Evolutionary conservation across 2,888 invertebrate species (phyloP), one percentile per base, ranked within the genome.

Genomic region (Nesidiocoris tenuis): DNA sequence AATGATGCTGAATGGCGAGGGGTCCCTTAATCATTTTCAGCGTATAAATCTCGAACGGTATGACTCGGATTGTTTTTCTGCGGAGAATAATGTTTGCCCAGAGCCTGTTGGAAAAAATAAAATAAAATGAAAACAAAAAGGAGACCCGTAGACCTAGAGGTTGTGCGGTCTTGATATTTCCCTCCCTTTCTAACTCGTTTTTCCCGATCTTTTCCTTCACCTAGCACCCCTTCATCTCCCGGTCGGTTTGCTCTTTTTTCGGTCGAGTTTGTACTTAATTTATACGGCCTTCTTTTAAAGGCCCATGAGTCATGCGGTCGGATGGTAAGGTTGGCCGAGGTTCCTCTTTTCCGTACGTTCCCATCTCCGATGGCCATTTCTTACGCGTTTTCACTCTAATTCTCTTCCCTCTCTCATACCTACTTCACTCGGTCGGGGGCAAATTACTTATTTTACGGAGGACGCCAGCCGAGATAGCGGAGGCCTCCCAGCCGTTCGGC

Each of bases 11-110:
- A 54, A 65, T 17, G 67, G 67, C 17, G 23, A n/a, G 56, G 56
- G 56, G n/a, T 56, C 55, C 54, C 67, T 67, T 67, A 67, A 67
- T 67, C 56, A 67, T 67, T 67, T 67, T 67, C 67, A 67, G 21
- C 56, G 54, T 55, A 67, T 67, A 67, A 67, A 67, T 67, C 67
- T 67, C 67, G 67, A n/a, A 16, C 55, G 67, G 55, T 67, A 67
- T 67, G 67, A 67, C 67, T 67, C 67, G 67, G 67, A 67, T 67
- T 67, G 67, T 67, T 67, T 67, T 67, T 67, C 67, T 56, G 17
- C 67, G 56, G 67, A 67, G 56, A 67, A 67, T 67, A 67, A 67
- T 67, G 67, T 67, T 67, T 67, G 67, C 67, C 67, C 67, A 67
- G 22, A 21, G 64, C 22, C 39, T 3, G 39, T 39, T 23, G 12